Base-by-base conservation (phyloP, 2,113 vertebrate species). In the Fregetta grallaria region DNA sequence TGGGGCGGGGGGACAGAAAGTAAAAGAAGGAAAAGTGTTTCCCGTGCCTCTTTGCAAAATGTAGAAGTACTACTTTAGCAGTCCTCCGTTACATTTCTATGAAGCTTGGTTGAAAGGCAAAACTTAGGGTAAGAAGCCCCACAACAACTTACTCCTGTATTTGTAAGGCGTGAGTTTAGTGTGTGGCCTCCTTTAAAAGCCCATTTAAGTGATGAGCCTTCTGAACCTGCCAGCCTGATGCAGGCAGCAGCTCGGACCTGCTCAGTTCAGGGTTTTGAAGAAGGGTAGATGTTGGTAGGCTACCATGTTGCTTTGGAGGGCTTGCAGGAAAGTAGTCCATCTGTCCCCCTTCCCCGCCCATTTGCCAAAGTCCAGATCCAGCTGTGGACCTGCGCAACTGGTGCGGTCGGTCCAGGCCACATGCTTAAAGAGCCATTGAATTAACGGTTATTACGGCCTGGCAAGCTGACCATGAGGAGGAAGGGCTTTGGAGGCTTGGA, bases 1-100 rank as follows among this genome's bases (percentile, higher is more conserved):
- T 45, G 12, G 10, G 19, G 6, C 15, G 44, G 22, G 8, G 7
- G 8, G 1, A 0, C 4, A 10, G 1, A 4, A 22, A 77, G 16
- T 86, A 30, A 81, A 75, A 61, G 38, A 40, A 55, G 8, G 21
- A 66, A 40, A 40, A 72, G 7, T 7, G 8, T 74, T 65, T 56
- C 20, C 62, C 9, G 5, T 40, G 29, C 16, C 55, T 36, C 29
- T 85, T 68, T 71, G 49, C 23, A 56, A 62, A 84, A 65, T 27
- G 18, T 32, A 47, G 36, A 68, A 50, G 3, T 36, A 44, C 11
- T 72, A 17, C 40, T 66, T 86, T n/a, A 52, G 23, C 42, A 27
- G 26, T 11, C 32, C 12, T 83, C 86, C 8, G 5, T 55, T 83
- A 67, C 38, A 32, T 79, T 93, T 59, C 52, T 42, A 1, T 56